Evolutionary conservation across 2,113 vertebrate species (phyloP), one percentile per base, ranked within the genome.

Genomic region (Periophthalmus modestus): DNA sequence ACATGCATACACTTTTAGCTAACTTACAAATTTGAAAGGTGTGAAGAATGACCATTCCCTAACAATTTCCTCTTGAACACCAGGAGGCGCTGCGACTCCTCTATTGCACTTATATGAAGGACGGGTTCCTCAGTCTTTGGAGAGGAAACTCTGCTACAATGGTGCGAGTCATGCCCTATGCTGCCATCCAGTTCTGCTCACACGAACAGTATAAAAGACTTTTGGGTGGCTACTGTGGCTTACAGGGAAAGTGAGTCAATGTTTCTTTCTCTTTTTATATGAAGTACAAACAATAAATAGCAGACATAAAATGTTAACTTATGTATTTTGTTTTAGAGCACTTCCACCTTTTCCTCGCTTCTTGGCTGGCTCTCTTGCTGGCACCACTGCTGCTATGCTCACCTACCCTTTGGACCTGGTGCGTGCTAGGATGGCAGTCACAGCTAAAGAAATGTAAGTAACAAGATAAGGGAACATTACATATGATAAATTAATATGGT

Each of bases 351-450:
- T 96, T 55, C 97, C 95, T 7, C 95, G 98, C 43, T 94, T 99
- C 75, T 75, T 99, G 2, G 97, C 98, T 0, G 98, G 98, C 0
- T 96, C 97, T 0, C 91, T 99, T 74, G 98, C 98, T 0, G 98
- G 98, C n/a, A 96, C 92, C 3, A 98, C 98, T 0, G 97, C 98
- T 0, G 90, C 95, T 59, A 95, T 95, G 78, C 74, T 99, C 15
- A 99, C 98, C 10, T 99, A 99, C 85, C 98, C 98, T 0, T 82
- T 99, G 90, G 98, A 99, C 89, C 93, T 96, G 94, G 97, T 98
- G 48, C 95, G 98, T n/a, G 98, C 98, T 2, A 93, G 98, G 73
- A 99, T 99, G 98, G 98, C 98, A 0, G 96, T 99, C 81, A 99
- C 98, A 0, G 96, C 96, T 7, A 98, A 94, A 92, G 97, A 99